Percentiles rank a stretch among this genome's conserved stretches.
Conservation (phyloP, 2,113 vertebrate species). For the Eidolon helvum region DNA sequence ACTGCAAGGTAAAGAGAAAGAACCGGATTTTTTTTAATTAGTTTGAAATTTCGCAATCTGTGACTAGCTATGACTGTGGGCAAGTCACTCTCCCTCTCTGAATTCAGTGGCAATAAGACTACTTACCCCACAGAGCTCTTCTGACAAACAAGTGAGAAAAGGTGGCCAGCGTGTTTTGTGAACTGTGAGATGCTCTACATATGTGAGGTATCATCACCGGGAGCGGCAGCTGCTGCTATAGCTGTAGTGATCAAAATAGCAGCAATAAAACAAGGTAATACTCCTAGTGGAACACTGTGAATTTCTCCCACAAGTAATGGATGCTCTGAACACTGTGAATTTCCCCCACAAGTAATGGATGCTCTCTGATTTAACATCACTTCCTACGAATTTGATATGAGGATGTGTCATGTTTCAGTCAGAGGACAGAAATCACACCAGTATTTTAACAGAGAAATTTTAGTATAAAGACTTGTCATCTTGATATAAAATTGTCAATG, state of each 20-base stretch:
- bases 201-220: background rate
- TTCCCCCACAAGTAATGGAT: slow-evolving; percentile 5
- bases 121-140: background rate
- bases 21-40: background rate
- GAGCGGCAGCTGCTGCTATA: background rate
- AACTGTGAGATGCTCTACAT: background rate
- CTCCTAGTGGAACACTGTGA: background rate
- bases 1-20: background rate
- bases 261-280: slow-evolving; percentile 17
- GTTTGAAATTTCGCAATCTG: background rate
- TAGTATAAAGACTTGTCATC: background rate
- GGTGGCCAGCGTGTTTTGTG: background rate
- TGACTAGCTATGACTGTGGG: background rate
- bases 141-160: background rate
- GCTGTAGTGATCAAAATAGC: background rate
- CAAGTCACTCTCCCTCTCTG: background rate
- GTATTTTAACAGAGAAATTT: background rate
- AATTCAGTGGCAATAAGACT: background rate
- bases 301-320: background rate
- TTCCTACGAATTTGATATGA: background rate
- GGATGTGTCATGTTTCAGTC: background rate
- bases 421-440: background rate
- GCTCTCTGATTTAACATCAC: background rate
- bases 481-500: background rate
- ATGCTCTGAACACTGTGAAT: background rate